phyloP scores from a whole-genome alignment of 2,888 invertebrate species.

The Asteroscopus sphinx region DNA sequence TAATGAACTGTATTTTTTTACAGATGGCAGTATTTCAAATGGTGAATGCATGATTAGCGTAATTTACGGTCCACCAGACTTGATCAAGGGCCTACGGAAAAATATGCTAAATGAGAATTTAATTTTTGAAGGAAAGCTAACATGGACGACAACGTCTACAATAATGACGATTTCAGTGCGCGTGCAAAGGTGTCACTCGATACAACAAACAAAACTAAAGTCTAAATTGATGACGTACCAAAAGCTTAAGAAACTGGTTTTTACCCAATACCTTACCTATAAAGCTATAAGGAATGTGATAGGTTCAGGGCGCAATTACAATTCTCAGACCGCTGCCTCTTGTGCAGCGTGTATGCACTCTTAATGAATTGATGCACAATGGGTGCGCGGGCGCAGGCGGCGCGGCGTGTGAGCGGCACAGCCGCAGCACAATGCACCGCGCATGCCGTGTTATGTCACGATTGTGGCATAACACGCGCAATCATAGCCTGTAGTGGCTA shows the following conservation, averaged over 20 bases:
- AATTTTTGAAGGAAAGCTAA: no score
- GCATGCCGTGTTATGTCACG: slow-evolving; percentile 69
- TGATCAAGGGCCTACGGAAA: no score
- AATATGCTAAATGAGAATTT: no score
- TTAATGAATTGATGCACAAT: slow-evolving; percentile 72
- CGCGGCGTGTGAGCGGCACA: slow-evolving; percentile 57
- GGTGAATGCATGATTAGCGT: no score
- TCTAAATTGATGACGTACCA: background rate
- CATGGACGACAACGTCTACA: no score
- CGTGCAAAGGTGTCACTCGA: no score
- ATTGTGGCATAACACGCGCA: slow-evolving; percentile 66
- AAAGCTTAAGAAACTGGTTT: background rate
- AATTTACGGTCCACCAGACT: no score
- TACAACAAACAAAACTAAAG: no score
- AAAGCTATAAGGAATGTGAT: background rate
- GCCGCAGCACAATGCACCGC: slow-evolving; percentile 62
- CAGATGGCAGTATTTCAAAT: no score
- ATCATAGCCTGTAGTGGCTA: slow-evolving; percentile 50
- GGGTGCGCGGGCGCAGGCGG: slow-evolving; percentile 41
- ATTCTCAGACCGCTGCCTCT: slow-evolving; percentile 34
- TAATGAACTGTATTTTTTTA: no score
- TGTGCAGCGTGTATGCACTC: slow-evolving; percentile 31
- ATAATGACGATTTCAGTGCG: no score
- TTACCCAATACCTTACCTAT: background rate
- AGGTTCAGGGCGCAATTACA: background rate